Evolutionary conservation across 2,113 vertebrate genomes (phyloP).

Genomic region (Dipodomys ordii): DNA sequence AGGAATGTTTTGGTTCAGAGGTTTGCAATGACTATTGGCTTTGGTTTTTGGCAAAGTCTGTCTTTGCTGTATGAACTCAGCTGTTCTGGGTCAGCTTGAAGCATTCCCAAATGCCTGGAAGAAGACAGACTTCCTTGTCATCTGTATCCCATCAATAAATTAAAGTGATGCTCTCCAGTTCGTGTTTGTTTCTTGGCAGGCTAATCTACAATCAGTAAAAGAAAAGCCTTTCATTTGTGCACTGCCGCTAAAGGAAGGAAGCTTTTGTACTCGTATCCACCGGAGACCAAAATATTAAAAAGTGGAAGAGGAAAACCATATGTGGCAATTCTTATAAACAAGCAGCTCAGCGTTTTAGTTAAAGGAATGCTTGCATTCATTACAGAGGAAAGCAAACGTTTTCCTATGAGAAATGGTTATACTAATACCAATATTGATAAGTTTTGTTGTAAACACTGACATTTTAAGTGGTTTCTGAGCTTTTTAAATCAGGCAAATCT

Average conservation of each 20-base stretch:
- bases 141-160: slow-evolving; percentile 93
- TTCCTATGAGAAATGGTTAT: slow-evolving; percentile 36
- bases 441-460: slow-evolving; percentile 29
- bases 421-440: slow-evolving; percentile 27
- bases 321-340: slow-evolving; percentile 79
- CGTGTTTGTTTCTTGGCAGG: slow-evolving; percentile 90
- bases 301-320: slow-evolving; percentile 88
- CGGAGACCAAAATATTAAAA: slow-evolving; percentile 90
- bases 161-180: slow-evolving; percentile 91
- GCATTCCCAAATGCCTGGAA: slow-evolving; percentile 88
- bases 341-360: slow-evolving; percentile 71
- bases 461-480: slow-evolving; percentile 42
- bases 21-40: slow-evolving; percentile 89
- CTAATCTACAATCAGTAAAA: slow-evolving; percentile 89
- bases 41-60: slow-evolving; percentile 86
- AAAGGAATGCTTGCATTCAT: slow-evolving; percentile 71
- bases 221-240: slow-evolving; percentile 90
- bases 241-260: slow-evolving; percentile 88
- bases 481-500: slow-evolving; percentile 9
- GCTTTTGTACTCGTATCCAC: slow-evolving; percentile 87
- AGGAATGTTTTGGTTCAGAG: slow-evolving; percentile 90
- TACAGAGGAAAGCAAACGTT: slow-evolving; percentile 66
- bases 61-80: slow-evolving; percentile 88
- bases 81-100: slow-evolving; percentile 86
- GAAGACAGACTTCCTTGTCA: slow-evolving; percentile 89